Percentiles rank a stretch among this genome's conserved stretches.
Conservation (phyloP, 2,797 vertebrate genomes). For the Ataeniobius toweri region DNA sequence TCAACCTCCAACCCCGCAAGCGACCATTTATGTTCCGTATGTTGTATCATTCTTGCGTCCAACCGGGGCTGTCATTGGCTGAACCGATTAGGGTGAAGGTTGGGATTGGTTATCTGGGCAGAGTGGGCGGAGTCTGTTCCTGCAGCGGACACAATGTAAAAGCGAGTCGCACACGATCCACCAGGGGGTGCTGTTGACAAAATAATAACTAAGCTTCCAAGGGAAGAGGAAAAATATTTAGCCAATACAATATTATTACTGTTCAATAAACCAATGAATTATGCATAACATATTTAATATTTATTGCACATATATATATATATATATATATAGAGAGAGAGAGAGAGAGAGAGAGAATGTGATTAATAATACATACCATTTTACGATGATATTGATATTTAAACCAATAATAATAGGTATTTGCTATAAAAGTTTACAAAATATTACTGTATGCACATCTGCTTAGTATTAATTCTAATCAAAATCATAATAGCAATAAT, state of each 20-base stretch:
- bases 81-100: not conserved
- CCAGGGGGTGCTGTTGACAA: slow-evolving; percentile 31
- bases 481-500: not conserved
- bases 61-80: slow-evolving; percentile 4
- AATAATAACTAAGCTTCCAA: not conserved
- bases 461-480: no score
- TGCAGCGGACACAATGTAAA: not conserved
- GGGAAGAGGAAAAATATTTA: not conserved
- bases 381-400: not conserved
- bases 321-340: not conserved
- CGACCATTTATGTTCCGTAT: not conserved
- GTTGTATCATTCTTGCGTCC: not conserved
- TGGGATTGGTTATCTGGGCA: not conserved
- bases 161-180: not conserved
- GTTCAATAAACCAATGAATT: no score
- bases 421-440: not conserved
- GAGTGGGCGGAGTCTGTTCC: not conserved
- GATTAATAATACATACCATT: not conserved
- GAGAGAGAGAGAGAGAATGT: not conserved
- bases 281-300: no score
- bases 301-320: not conserved
- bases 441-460: no score
- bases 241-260: not conserved
- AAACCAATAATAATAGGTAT: no score
- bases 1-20: not conserved